A percentile compares a stretch with the other conserved stretches of the same genome.
phyloP scores from a whole-genome alignment of 2,888 invertebrate genomes.

The Conomelus anceps region DNA sequence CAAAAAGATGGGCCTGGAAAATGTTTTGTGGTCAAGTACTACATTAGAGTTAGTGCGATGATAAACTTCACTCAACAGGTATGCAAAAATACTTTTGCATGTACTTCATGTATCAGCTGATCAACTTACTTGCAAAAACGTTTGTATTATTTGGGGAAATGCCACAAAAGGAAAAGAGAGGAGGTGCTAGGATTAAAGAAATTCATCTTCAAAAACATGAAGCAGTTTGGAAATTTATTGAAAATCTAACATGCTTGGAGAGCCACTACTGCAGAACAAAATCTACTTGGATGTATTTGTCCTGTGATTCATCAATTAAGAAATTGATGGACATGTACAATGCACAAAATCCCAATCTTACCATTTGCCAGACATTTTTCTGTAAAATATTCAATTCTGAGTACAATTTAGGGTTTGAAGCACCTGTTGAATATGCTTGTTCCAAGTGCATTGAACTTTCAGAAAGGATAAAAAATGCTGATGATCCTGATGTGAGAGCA shows the following conservation, averaged over 20 bases:
- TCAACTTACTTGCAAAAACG: neutral
- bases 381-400: neutral
- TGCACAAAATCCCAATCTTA: no score
- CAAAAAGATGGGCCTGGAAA: no score
- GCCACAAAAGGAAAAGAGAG: neutral
- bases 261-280: neutral
- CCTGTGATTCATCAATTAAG: conserved; percentile 35
- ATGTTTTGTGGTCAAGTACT: no score
- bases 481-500: neutral
- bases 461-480: neutral
- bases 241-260: neutral
- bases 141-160: neutral
- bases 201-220: neutral
- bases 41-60: no score
- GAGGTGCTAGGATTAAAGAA: neutral
- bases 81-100: no score
- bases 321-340: no score
- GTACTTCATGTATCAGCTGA: neutral
- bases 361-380: no score
- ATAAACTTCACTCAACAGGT: no score
- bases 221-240: neutral
- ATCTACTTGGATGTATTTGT: conserved; percentile 34
- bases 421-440: neutral
- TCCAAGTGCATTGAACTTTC: neutral
- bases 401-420: neutral